A percentile compares a stretch with the other conserved stretches of the same genome.
phyloP scores from a whole-genome alignment of 2,797 vertebrate genomes.

The Sebastes trivittatus region DNA sequence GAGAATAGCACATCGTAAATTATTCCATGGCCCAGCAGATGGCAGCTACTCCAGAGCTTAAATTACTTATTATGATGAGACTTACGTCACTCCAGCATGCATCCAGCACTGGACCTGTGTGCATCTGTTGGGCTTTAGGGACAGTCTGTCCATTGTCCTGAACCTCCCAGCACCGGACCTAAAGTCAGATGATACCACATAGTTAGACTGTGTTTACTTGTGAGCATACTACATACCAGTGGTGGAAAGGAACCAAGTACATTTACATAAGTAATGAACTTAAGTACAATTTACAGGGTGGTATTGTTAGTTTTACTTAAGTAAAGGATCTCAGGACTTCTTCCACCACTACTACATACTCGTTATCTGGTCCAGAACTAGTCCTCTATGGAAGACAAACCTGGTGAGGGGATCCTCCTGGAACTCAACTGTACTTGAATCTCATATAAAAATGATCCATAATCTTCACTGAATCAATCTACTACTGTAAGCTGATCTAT shows the following conservation, averaged over 20 bases:
- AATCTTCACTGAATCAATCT: background rate
- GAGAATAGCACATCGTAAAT: conserved; percentile 16
- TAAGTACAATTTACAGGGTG: too few relatives aligned
- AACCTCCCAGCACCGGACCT: conserved; percentile 99
- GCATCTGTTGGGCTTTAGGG: conserved; percentile 99
- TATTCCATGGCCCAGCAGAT: background rate
- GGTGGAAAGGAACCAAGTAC: too few relatives aligned
- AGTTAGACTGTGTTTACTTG: background rate
- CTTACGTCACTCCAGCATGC: conserved; percentile 97
- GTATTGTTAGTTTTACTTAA: too few relatives aligned
- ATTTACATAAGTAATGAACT: too few relatives aligned
- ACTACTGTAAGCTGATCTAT: background rate
- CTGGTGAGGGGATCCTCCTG: background rate
- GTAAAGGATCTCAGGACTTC: background rate
- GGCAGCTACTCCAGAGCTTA: background rate
- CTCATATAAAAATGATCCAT: background rate
- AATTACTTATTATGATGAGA: conserved; percentile 7
- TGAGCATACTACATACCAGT: background rate
- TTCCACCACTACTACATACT: background rate
- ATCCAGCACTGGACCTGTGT: conserved; percentile 95
- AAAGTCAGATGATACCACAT: background rate
- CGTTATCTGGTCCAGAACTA: background rate
- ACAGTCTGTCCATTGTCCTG: conserved; percentile 98
- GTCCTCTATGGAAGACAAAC: background rate
- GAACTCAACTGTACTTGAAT: background rate